Evolutionary conservation across 2,888 invertebrate genomes (phyloP).

Genomic region (Eucera pruinosa): DNA sequence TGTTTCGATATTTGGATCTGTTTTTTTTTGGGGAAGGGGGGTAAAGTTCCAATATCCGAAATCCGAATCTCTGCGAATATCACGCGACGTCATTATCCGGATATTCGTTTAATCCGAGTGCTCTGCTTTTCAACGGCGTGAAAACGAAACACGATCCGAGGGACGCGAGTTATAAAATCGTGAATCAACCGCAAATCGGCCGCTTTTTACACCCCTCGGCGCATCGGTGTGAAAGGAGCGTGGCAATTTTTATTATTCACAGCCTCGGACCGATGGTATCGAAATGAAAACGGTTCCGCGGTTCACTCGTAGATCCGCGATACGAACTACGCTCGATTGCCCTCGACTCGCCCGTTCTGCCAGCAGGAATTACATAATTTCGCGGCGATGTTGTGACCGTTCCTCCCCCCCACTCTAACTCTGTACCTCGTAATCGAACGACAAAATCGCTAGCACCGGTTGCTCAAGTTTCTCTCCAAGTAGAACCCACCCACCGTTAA

Average conservation of each 20-base stretch:
- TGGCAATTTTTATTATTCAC: constrained; percentile 6
- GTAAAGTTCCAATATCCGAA: no score
- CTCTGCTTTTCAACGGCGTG: no score
- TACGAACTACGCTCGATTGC: constrained; percentile 44
- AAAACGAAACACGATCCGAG: neutral
- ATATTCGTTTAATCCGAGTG: no score
- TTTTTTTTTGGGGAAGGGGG: no score
- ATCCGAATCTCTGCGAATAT: no score
- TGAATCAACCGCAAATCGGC: neutral
- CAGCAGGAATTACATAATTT: constrained; percentile 54
- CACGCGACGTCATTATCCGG: no score
- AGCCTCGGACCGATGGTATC: constrained; percentile 15
- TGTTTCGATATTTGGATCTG: no score
- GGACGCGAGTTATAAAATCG: neutral
- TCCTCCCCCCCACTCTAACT: no score
- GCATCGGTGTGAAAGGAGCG: constrained; percentile 10
- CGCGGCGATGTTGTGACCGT: constrained; percentile 51
- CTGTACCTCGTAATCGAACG: constrained; percentile 41
- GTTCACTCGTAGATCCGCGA: constrained; percentile 13
- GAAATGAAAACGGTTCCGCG: constrained; percentile 44
- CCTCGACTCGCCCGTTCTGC: constrained; percentile 20
- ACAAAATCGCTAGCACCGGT: constrained; percentile 41
- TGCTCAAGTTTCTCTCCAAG: constrained; percentile 52
- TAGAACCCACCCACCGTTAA: constrained; percentile 19
- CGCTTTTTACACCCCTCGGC: neutral